A percentile compares a stretch with the other conserved stretches of the same genome.
Conservation (phyloP, 1,140 invertebrate genomes). For the Ceratosolen fusciceps region DNA sequence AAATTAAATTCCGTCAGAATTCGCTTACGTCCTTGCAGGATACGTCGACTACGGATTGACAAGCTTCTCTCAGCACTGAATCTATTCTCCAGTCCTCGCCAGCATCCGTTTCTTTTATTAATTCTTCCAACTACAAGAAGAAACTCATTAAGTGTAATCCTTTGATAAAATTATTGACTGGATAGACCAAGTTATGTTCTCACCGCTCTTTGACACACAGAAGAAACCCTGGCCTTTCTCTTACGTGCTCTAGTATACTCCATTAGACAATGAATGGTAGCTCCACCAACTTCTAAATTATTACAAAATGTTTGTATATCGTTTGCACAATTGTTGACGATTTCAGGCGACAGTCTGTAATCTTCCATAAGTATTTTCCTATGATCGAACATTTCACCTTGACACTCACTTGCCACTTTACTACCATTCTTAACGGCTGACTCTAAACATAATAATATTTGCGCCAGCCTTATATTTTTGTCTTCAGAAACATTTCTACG, state of each 20-base stretch:
- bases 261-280: constrained; percentile 97
- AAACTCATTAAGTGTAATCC: no score
- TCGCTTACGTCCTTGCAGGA: constrained; percentile 77
- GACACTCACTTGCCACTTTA: constrained; percentile 82
- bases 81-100: constrained; percentile 94
- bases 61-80: constrained; percentile 88
- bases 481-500: constrained; percentile 83
- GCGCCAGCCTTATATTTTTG: constrained; percentile 87
- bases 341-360: constrained; percentile 91
- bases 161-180: no score
- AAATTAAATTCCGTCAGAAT: not conserved
- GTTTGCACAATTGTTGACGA: constrained; percentile 88
- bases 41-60: constrained; percentile 84
- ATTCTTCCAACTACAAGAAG: constrained; percentile 77
- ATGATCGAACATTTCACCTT: constrained; percentile 91
- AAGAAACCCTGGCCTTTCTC: constrained; percentile 75
- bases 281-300: constrained; percentile 83
- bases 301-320: constrained; percentile 86
- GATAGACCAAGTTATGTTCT: no score
- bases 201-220: constrained; percentile 80
- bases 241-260: constrained; percentile 82
- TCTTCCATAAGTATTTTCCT: constrained; percentile 93
- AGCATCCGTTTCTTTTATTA: constrained; percentile 86
- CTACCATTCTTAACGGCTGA: constrained; percentile 84
- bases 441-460: constrained; percentile 94